These are phyloP conservation scores for Tenebrio molitor DNA, from an alignment of 1,140 invertebrate genomes.

Conservation along the genomic window DNA sequence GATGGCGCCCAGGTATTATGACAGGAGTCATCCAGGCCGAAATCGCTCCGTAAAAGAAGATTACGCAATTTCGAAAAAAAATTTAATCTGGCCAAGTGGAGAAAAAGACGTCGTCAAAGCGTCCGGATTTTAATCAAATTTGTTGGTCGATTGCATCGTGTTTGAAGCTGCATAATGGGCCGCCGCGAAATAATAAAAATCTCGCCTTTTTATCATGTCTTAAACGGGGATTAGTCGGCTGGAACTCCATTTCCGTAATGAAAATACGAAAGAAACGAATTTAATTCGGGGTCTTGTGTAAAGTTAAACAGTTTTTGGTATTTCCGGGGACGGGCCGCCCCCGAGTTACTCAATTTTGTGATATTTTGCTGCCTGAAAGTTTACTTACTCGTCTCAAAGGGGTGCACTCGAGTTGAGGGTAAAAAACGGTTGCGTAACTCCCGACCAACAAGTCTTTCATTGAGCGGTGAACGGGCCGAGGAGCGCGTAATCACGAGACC, in stretches of 20 bases:
- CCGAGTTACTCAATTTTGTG: background rate
- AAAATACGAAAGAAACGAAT: too few relatives aligned
- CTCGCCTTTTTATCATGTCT: background rate
- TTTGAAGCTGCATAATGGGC: background rate
- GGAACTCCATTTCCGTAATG: too few relatives aligned
- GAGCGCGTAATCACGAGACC: slow-evolving; percentile 49
- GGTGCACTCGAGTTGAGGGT: background rate
- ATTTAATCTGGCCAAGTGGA: background rate
- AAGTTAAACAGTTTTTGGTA: background rate
- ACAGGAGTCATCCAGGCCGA: background rate
- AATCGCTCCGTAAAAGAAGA: slow-evolving; percentile 3
- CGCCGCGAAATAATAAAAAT: background rate
- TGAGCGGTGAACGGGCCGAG: slow-evolving; percentile 13
- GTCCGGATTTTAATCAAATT: slow-evolving; percentile 23
- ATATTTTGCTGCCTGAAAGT: background rate
- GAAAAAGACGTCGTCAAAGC: background rate
- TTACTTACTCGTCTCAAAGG: slow-evolving; percentile 19
- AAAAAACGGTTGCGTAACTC: slow-evolving; percentile 24
- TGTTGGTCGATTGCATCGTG: background rate
- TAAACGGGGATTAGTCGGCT: too few relatives aligned
- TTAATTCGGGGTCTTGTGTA: too few relatives aligned
- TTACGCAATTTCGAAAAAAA: slow-evolving; percentile 4
- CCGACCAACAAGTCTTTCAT: slow-evolving; percentile 37
- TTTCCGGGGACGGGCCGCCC: background rate
- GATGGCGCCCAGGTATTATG: slow-evolving; percentile 14